A percentile compares a stretch with the other conserved stretches of the same genome.
phyloP scores from a whole-genome alignment of 2,113 vertebrate species.

The Carassius carassius region DNA sequence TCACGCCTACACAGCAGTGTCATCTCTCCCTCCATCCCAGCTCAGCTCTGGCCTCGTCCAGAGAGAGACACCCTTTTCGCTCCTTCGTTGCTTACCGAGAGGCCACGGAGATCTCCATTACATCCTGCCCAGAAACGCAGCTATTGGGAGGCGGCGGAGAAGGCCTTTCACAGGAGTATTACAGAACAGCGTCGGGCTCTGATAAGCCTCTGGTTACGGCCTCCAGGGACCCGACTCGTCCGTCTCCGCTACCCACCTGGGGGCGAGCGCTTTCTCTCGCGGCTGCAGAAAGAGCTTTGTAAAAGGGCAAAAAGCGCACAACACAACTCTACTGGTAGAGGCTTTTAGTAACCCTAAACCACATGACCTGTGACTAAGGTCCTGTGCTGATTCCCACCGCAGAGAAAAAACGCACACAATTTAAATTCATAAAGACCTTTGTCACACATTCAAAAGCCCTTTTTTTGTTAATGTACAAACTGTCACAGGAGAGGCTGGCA shows the following conservation, averaged over 20 bases:
- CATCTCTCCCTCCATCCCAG: conserved; percentile 4
- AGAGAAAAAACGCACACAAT: conserved; percentile 58
- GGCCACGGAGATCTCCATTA: conserved; percentile 67
- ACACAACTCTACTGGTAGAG: conserved; percentile 70
- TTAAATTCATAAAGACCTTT: conserved; percentile 69
- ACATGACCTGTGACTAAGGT: conserved; percentile 78
- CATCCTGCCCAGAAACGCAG: conserved; percentile 71
- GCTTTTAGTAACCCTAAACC: conserved; percentile 82
- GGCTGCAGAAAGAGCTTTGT: conserved; percentile 73
- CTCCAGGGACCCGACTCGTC: conserved; percentile 75
- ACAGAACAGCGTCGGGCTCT: conserved; percentile 75
- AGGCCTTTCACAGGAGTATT: conserved; percentile 85
- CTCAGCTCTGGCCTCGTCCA: conserved; percentile 29
- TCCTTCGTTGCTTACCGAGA: conserved; percentile 51
- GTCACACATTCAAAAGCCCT: conserved; percentile 60
- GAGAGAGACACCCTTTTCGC: conserved; percentile 27
- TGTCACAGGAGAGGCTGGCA: conserved; percentile 53
- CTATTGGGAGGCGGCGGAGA: conserved; percentile 78
- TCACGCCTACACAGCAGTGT: conserved; percentile 40
- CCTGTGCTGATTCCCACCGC: conserved; percentile 77
- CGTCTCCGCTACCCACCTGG: conserved; percentile 69
- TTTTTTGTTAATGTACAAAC: conserved; percentile 65
- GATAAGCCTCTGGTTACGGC: conserved; percentile 79
- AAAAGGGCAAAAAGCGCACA: conserved; percentile 69
- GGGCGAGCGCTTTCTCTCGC: conserved; percentile 73